A percentile compares a stretch with the other conserved stretches of the same genome.
These are phyloP conservation scores for Aphodius sticticus DNA, from an alignment of 2,888 invertebrate genomes.

Conservation along the genomic window DNA sequence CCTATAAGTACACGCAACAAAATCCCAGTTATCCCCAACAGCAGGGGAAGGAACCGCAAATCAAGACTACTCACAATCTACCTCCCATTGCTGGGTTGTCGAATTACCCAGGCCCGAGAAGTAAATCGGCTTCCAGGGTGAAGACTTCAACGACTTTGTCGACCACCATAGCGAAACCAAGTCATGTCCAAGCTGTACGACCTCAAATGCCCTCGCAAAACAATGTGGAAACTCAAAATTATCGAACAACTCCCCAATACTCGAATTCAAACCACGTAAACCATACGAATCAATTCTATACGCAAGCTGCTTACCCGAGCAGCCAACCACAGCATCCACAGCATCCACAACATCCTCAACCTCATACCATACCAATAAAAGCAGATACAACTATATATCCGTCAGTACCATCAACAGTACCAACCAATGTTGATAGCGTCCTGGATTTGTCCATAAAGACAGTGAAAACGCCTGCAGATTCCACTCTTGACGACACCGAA, in stretches of 20 bases:
- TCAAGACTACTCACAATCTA: conserved; percentile 61
- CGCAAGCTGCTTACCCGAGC: neutral
- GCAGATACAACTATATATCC: neutral
- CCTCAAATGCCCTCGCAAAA: conserved; percentile 20
- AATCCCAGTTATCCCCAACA: conserved; percentile 37
- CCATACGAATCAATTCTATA: neutral
- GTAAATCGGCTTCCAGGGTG: conserved; percentile 33
- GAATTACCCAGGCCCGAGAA: conserved; percentile 61
- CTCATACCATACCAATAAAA: conserved; percentile 27
- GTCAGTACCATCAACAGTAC: conserved; percentile 35
- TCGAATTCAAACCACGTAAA: neutral
- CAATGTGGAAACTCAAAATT: neutral
- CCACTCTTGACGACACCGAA: conserved; percentile 76
- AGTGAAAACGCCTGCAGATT: conserved; percentile 87
- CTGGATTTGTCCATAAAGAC: conserved; percentile 89
- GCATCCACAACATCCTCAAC: conserved; percentile 39
- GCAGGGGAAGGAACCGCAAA: conserved; percentile 33
- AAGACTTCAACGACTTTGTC: neutral
- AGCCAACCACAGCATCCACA: conserved; percentile 35
- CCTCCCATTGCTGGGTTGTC: conserved; percentile 64
- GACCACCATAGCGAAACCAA: conserved; percentile 15
- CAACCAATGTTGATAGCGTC: conserved; percentile 31
- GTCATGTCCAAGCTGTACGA: conserved; percentile 9
- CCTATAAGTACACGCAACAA: conserved; percentile 26
- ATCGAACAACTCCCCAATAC: neutral